These are phyloP conservation scores for Saguinus oedipus DNA, from an alignment of 2,797 vertebrate genomes.

Conservation along the genomic window DNA sequence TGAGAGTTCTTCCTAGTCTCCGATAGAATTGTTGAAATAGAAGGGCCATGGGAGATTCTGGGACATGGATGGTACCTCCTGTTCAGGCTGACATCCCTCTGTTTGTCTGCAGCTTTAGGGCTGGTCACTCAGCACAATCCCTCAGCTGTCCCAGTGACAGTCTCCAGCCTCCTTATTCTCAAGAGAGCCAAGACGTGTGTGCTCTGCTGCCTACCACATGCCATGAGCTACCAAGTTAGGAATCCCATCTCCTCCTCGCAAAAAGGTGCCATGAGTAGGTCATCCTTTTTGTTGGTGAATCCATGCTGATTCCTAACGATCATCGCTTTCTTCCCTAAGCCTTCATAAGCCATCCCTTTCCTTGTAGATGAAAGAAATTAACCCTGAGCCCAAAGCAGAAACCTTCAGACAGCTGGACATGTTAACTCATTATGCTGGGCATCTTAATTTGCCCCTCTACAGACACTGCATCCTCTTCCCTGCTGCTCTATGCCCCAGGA, in stretches of 20 bases:
- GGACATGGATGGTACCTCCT: neutral
- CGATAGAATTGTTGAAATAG: neutral
- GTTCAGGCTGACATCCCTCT: neutral
- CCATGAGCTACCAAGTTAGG: neutral
- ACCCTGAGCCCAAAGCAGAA: neutral
- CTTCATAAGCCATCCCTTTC: conserved; percentile 15
- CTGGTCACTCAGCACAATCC: neutral
- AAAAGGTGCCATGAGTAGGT: neutral
- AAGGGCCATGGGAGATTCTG: neutral
- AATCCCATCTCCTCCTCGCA: neutral
- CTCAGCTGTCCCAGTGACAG: neutral
- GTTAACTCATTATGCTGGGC: too few species aligned
- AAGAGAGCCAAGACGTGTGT: neutral
- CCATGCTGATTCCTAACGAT: neutral
- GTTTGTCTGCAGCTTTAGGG: neutral
- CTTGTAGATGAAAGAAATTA: neutral
- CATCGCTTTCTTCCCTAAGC: neutral
- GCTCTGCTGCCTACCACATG: neutral
- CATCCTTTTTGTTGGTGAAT: neutral
- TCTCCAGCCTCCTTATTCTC: neutral
- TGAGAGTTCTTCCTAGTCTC: neutral
- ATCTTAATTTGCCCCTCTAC: neutral
- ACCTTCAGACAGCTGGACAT: neutral
- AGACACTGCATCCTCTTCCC: neutral
- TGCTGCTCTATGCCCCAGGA: neutral